Evolutionary conservation across 2,113 vertebrate genomes (phyloP).

Genomic region (Polyodon spathula): DNA sequence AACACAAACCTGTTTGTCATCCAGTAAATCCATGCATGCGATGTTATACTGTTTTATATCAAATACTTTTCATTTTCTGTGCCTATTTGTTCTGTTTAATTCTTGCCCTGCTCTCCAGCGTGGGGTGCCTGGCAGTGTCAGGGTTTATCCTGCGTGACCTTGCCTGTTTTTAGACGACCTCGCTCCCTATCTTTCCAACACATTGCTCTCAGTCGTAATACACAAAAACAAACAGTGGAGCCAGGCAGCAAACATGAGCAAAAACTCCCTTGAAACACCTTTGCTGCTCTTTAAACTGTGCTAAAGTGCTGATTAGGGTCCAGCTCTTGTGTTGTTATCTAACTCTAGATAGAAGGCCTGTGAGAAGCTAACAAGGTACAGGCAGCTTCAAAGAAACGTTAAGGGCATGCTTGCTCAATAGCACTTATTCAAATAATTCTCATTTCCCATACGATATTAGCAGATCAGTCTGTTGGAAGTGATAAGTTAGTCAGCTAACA

Average conservation of each 20-base stretch:
- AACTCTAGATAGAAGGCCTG: conserved; percentile 53
- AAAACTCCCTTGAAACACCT: conserved; percentile 53
- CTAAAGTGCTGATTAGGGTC: conserved; percentile 59
- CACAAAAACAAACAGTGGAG: conserved; percentile 54
- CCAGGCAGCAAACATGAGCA: conserved; percentile 50
- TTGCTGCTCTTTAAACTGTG: conserved; percentile 55
- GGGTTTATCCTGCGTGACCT: conserved; percentile 58
- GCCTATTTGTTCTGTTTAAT: no score
- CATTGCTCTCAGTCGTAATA: conserved; percentile 66
- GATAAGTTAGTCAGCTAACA: conserved; percentile 25
- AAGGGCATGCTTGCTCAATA: conserved; percentile 50
- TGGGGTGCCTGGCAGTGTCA: conserved; percentile 50
- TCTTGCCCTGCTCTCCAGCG: not conserved
- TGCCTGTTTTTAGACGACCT: conserved; percentile 49
- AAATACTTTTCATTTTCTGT: no score
- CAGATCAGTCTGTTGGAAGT: conserved; percentile 16
- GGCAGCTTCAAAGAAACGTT: conserved; percentile 46
- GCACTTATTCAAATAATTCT: conserved; percentile 14
- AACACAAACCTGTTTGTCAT: no score
- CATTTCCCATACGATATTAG: conserved; percentile 18
- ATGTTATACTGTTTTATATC: no score
- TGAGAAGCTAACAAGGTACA: conserved; percentile 61
- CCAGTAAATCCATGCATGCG: no score
- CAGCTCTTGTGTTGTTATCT: conserved; percentile 64
- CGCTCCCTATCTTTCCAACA: conserved; percentile 62